A percentile compares a stretch with the other conserved stretches of the same genome.
phyloP scores from a whole-genome alignment of 2,113 vertebrate genomes.

The Lophochroa leadbeateri region DNA sequence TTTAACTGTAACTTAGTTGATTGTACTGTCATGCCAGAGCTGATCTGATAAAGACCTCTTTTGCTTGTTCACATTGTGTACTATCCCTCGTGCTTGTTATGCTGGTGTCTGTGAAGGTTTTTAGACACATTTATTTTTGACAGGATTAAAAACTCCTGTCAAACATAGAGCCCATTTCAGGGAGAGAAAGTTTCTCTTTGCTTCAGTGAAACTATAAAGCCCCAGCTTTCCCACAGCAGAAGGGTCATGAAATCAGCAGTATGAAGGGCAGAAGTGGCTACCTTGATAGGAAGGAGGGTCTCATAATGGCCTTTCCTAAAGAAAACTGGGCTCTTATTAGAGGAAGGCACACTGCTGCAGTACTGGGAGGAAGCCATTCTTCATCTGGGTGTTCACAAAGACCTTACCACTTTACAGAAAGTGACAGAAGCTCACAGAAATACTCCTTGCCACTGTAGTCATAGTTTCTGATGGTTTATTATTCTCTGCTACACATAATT shows the following conservation, averaged over 20 bases:
- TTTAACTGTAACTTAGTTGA: background rate
- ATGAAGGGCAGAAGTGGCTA: background rate
- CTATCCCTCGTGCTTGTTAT: background rate
- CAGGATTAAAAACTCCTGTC: background rate
- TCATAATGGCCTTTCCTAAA: background rate
- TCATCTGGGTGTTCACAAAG: background rate
- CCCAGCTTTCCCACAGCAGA: background rate
- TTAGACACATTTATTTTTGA: background rate
- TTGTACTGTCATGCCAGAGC: fast-evolving
- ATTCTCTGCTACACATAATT: background rate
- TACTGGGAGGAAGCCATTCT: background rate
- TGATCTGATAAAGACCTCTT: background rate
- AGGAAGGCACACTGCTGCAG: background rate
- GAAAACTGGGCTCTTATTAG: background rate
- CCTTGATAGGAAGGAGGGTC: fast-evolving
- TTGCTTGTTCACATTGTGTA: background rate
- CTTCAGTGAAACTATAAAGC: background rate
- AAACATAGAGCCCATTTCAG: background rate
- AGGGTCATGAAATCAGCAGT: background rate
- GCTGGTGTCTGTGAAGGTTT: background rate
- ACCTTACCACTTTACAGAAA: fast-evolving
- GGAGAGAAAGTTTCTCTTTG: background rate
- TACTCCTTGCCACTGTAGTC: background rate
- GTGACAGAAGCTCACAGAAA: background rate
- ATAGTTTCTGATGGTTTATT: background rate